Base-by-base conservation (phyloP, 2,113 vertebrate species). In the Salvator merianae region DNA sequence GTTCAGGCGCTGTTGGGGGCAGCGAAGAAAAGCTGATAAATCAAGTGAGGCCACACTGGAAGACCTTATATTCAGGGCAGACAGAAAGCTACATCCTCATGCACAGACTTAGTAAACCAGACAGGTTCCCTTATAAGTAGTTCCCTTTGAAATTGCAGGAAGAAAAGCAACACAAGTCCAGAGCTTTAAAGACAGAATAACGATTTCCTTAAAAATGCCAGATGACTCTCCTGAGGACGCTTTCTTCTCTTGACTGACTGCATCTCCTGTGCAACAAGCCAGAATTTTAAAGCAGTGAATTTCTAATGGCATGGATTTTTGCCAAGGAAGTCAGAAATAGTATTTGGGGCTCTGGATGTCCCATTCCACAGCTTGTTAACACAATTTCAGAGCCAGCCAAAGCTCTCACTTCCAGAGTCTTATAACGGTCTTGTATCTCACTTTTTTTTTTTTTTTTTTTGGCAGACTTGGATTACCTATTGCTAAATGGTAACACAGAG, bases 321-420 rank as follows among this genome's bases (percentile, higher is more conserved):
- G 70, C 82, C 68, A 26, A 66, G 13, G 77, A 59, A 77, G 14
- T 62, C 0, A 18, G 79, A 53, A 76, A 32, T 79, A 84, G 81
- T 18, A 88, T 30, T 77, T 69, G 73, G 77, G 53, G 34, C 68
- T 1, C 2, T 30, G 69, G 55, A 36, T 16, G 50, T 1, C 12
- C 63, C 65, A 87, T 84, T 79, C 76, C 66, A 84, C 50, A 62
- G 7, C 68, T 62, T 79, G 38, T 84, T 84, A 84, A 79, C 76
- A 34, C 66, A 18, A 30, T 6, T 78, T 30, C 28, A 32, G 53
- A 84, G 24, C n/a, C 43, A 65, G 76, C n/a, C 7, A 66, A 86
- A 66, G 22, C 66, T 78, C 28, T 63, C 14, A 53, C 2, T 69
- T 28, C 38, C 36, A 68, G 84, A 82, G 76, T 0, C 16, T 34